Base-by-base conservation (phyloP, 1,140 invertebrate species). In the Apis florea region DNA sequence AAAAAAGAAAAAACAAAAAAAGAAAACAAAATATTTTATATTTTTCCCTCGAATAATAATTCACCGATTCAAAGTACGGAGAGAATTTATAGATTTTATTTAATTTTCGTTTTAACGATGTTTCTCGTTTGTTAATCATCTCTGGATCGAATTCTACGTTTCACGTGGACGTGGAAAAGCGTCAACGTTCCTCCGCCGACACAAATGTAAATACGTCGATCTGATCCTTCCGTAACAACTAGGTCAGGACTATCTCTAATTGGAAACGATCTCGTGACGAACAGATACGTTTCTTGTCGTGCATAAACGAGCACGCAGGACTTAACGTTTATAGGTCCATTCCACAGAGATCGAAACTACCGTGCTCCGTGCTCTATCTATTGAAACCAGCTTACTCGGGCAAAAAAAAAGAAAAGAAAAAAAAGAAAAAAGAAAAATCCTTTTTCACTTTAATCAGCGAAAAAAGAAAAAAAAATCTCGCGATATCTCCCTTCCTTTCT, bases 161-260 rank as follows among this genome's bases (percentile, higher is more conserved):
- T 66, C 68, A 77, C 51, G n/a, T 11, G 63, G 26, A 15, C 17
- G 68, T 40, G 5, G 26, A 61, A 64, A 47, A 53, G 6, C 26
- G 68, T 56, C n/a, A 54, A 24, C 26, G 74, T 49, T 40, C 53
- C n/a, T 53, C n/a, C 53, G 40, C 1, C 26, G 10, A 13, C 73
- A 67, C 63, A n/a, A 17, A 49, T 40, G 17, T 85, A 79, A 82
- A 83, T 69, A 71, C 51, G 66, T 82, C 68, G 70, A 67, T 67
- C 75, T 17, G 70, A 83, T 83, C 64, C 74, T 85, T 83, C 26
- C n/a, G 66, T n/a, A 59, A 15, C 77, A 83, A 85, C 66, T 79
- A 51, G 66, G 59, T 79, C 70, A 66, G 70, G 64, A 83, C 49
- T 78, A 21, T 2, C n/a, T 79, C 59, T 75, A 86, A 86, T 83